Evolutionary conservation across 2,888 invertebrate species (phyloP), one percentile per base, ranked within the genome.

Genomic region (Xanthorhoe designata): DNA sequence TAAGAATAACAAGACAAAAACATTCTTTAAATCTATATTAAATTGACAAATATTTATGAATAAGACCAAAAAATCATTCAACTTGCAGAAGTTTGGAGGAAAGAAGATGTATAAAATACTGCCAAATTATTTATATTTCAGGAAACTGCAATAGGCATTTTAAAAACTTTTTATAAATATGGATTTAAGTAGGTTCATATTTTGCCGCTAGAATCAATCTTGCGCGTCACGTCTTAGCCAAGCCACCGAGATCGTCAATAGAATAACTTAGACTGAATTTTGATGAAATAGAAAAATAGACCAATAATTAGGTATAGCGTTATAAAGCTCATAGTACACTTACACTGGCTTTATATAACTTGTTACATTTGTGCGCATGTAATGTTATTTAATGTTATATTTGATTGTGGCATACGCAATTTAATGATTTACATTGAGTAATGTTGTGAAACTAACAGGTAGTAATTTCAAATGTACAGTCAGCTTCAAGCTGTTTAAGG

Each of bases 401-500:
- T 55, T 42, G 13, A 55, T 35, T 54, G 17, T 35, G 10, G 13
- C 24, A 51, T 29, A 42, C 47, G 13, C 19, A 9, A 42, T 55
- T 55, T 18, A 55, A 19, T 4, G 13, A 38, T 45, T 61, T 61
- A 29, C 60, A 50, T 35, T 58, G 49, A 57, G 32, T 57, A 47
- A 58, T 58, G 58, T 58, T 58, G 58, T 58, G 58, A 58, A 58
- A 58, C 50, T 58, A 58, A 56, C 19, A 47, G 47, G 13, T 47
- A 51, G 51, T 51, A 24, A 51, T 24, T 51, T 51, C n/a, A 51
- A 24, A 13, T 24, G 47, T 15, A 17, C 47, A 47, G 47, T 47
- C 17, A 17, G 47, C 17, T 15, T 15, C 47, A 47, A 42, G 24
- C 38, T 42, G 9, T 42, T 42, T 42, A 13, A 13, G 13, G 38